phyloP scores from a whole-genome alignment of 2,113 vertebrate genomes.

The Chascanopsetta lugubris region DNA sequence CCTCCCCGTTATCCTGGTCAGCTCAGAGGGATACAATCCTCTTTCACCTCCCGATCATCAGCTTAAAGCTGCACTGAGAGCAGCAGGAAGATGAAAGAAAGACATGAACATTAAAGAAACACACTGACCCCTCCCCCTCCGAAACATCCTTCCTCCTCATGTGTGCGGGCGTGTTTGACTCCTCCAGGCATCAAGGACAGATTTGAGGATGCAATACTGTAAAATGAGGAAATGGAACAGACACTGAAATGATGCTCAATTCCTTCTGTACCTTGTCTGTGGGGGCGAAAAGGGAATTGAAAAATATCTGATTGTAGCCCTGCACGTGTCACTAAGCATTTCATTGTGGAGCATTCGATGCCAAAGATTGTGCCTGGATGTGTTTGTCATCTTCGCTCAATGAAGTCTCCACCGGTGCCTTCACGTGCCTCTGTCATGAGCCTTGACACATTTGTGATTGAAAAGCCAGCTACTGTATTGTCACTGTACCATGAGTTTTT shows the following conservation, averaged over 20 bases:
- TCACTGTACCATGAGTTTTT: constrained; percentile 33
- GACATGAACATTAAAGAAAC: neutral
- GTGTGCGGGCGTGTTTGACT: constrained; percentile 4
- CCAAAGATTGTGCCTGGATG: constrained; percentile 27
- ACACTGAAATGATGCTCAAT: constrained; percentile 24
- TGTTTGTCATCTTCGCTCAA: constrained; percentile 7
- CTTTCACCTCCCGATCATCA: constrained; percentile 12
- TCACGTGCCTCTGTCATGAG: constrained; percentile 29
- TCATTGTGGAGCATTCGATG: constrained; percentile 36
- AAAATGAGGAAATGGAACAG: constrained; percentile 51
- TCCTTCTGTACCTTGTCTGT: neutral
- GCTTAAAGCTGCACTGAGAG: neutral
- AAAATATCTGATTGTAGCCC: constrained; percentile 9
- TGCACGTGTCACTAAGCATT: constrained; percentile 36
- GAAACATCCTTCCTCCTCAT: neutral
- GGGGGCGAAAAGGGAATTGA: constrained; percentile 43
- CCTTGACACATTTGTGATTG: constrained; percentile 50
- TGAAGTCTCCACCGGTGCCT: constrained; percentile 1
- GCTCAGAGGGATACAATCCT: constrained; percentile 16
- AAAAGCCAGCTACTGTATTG: constrained; percentile 46
- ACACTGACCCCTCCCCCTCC: neutral
- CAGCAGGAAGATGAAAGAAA: neutral
- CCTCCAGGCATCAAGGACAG: neutral
- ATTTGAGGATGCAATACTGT: constrained; percentile 33
- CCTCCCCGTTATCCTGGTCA: constrained; percentile 16